phyloP scores from a whole-genome alignment of 2,113 vertebrate species.

The Alethe diademata region DNA sequence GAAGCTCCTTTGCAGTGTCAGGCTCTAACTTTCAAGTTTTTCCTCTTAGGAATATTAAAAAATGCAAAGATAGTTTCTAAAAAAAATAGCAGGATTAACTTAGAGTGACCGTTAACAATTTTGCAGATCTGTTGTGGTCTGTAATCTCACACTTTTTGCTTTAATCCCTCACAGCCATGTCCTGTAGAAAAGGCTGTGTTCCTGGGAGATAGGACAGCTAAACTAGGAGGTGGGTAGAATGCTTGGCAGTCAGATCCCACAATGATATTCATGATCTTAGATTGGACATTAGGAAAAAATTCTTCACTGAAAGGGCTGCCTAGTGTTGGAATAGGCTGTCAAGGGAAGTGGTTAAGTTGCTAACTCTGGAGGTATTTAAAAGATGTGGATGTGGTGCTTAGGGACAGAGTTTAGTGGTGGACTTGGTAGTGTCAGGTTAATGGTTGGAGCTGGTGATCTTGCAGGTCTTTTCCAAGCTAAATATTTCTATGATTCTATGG shows the following conservation, averaged over 20 bases:
- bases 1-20: neutral
- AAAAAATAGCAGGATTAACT: neutral
- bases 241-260: neutral
- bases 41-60: neutral
- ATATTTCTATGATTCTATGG: neutral
- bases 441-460: neutral
- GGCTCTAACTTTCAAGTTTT: neutral
- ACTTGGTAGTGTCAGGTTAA: neutral
- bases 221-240: neutral
- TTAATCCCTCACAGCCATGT: neutral
- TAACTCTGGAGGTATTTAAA: neutral
- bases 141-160: neutral
- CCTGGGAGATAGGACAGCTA: neutral
- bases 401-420: neutral
- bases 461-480: neutral
- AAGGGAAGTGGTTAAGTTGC: neutral
- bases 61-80: neutral
- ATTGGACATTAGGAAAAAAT: neutral
- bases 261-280: too few species aligned
- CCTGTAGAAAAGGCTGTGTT: neutral
- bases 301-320: neutral
- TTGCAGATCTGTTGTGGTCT: neutral
- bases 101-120: neutral
- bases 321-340: neutral
- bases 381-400: neutral